These are phyloP conservation scores for Eupelmus urozonus DNA, from an alignment of 2,888 invertebrate species.

Conservation along the genomic window DNA sequence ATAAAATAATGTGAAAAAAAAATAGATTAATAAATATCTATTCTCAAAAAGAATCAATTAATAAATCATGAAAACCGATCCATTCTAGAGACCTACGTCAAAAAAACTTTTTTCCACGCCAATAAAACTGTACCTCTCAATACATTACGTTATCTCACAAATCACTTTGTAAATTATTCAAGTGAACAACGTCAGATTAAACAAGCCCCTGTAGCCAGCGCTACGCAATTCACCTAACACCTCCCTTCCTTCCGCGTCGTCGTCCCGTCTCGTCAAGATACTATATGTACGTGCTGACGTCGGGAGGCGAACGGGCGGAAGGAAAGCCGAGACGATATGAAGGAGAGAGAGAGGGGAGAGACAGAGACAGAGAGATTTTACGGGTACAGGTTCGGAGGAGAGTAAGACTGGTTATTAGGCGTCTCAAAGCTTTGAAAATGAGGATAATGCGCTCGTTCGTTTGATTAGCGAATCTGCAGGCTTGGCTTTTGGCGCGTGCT, in stretches of 20 bases:
- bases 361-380: no score
- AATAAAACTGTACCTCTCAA: no score
- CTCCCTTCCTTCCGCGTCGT: slow-evolving; percentile 8
- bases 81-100: no score
- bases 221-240: slow-evolving; percentile 8
- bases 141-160: no score
- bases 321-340: slow-evolving; percentile 8
- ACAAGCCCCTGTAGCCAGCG: background rate
- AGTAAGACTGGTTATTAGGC: slow-evolving; percentile 36
- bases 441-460: slow-evolving; percentile 2
- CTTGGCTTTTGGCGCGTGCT: slow-evolving; percentile 37
- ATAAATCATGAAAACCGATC: no score
- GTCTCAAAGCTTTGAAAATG: slow-evolving; percentile 58
- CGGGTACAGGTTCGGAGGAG: background rate
- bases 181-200: background rate
- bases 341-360: no score
- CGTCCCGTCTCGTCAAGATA: background rate
- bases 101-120: no score
- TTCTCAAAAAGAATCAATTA: no score
- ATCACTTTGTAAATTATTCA: background rate
- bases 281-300: slow-evolving; percentile 32
- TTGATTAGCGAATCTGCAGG: slow-evolving; percentile 8
- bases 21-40: no score
- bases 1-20: no score
- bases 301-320: slow-evolving; percentile 3